Evolutionary conservation across 2,888 invertebrate genomes (phyloP).

Genomic region (Rhogogaster chlorosoma): DNA sequence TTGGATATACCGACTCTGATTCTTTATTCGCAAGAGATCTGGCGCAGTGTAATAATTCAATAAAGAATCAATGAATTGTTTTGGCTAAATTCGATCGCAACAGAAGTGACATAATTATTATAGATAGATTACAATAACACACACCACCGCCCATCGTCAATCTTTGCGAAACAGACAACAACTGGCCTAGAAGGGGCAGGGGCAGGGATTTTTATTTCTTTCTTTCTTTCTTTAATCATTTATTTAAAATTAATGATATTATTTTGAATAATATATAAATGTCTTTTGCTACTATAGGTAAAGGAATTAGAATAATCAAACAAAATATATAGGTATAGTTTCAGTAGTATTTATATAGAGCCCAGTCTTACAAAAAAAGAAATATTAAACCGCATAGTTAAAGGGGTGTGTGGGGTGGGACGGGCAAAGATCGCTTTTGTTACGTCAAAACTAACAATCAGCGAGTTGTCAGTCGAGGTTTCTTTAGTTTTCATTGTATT

Average conservation of each 20-base stretch:
- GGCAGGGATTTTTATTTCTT: background rate
- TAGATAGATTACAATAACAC: slow-evolving; percentile 4
- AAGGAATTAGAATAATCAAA: slow-evolving; percentile 72
- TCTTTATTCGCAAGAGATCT: background rate
- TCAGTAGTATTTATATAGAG: slow-evolving; percentile 77
- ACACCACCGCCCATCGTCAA: slow-evolving; percentile 8
- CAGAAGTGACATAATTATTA: slow-evolving; percentile 4
- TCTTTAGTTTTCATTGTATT: slow-evolving; percentile 45
- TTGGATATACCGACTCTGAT: background rate
- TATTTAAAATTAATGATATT: background rate
- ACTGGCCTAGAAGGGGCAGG: background rate
- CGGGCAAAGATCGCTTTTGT: slow-evolving; percentile 75
- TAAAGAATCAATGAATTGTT: background rate
- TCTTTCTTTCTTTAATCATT: background rate
- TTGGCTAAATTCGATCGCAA: background rate
- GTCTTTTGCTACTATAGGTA: slow-evolving; percentile 55
- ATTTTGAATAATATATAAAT: background rate
- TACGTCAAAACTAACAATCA: slow-evolving; percentile 74
- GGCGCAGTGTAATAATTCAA: background rate
- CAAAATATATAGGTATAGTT: slow-evolving; percentile 74
- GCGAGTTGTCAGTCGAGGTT: slow-evolving; percentile 71
- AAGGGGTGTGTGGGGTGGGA: slow-evolving; percentile 57
- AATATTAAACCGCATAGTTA: slow-evolving; percentile 2
- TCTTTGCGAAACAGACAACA: slow-evolving; percentile 12
- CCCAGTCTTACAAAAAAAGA: slow-evolving; percentile 76